phyloP scores from a whole-genome alignment of 2,888 invertebrate species.

The Crocallis elinguaria region DNA sequence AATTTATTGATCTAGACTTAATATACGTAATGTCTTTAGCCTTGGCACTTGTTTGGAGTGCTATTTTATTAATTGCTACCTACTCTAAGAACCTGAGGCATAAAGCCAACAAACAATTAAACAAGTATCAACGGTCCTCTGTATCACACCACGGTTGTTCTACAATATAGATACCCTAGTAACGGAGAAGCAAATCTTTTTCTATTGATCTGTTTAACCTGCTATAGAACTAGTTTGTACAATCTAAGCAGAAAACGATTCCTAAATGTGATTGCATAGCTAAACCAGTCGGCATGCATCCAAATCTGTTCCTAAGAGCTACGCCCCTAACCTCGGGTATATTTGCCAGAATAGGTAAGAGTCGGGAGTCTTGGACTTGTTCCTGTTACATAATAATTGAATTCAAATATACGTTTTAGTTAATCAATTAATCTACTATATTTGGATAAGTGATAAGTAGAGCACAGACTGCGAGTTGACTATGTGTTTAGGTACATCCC shows the following conservation, averaged over 20 bases:
- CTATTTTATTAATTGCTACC: constrained; percentile 15
- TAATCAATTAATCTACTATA: too few species aligned
- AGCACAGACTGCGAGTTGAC: too few species aligned
- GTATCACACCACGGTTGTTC: neutral
- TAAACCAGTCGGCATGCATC: constrained; percentile 38
- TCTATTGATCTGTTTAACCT: too few species aligned
- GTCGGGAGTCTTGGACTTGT: neutral
- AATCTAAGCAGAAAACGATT: constrained; percentile 5
- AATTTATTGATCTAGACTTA: neutral
- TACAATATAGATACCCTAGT: too few species aligned
- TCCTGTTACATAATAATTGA: neutral
- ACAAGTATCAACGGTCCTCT: neutral
- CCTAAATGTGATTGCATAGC: constrained; percentile 6
- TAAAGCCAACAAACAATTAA: neutral
- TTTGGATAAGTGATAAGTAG: too few species aligned
- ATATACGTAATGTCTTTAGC: constrained; percentile 27
- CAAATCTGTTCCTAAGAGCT: constrained; percentile 54
- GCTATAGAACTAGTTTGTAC: neutral
- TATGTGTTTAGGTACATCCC: too few species aligned
- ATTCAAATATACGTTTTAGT: too few species aligned
- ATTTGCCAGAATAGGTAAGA: constrained; percentile 6
- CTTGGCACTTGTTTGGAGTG: constrained; percentile 38
- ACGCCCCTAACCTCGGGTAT: constrained; percentile 35
- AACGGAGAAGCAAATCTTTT: too few species aligned
- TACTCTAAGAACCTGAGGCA: neutral